Evolutionary conservation across 2,113 vertebrate species (phyloP), one percentile per base, ranked within the genome.

Genomic region (Gymnobelideus leadbeateri): DNA sequence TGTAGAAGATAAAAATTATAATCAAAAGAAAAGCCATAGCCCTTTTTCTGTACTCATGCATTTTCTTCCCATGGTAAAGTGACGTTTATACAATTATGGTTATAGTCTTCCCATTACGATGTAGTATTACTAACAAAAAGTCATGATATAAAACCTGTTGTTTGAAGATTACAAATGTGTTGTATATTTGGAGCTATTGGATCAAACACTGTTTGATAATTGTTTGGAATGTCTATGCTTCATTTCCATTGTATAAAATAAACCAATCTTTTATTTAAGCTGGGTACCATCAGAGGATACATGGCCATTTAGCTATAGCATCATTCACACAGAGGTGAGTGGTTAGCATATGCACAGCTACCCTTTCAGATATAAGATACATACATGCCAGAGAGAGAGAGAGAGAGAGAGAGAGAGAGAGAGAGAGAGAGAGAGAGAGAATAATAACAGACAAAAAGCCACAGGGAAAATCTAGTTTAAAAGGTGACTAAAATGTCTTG

Each of bases 81-180:
- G 68, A 14, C 91, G 14, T 53, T 94, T 95, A 46, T 50, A 61
- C 12, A 96, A 90, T 94, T 94, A 94, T 90, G 37, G 16, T 92
- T 92, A 68, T 92, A 0, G 24, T 10, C 19, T 95, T 94, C 6
- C 9, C 90, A 94, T 53, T 46, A 37, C 68, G 37, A 84, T 91
- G 6, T 43, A 93, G 24, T 28, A 28, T 92, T 68, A 84, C 94
- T 95, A 94, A 90, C 77, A 95, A 96, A 96, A 95, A 96, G 96
- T 16, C 47, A 84, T 37, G 21, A 47, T 92, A 96, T 94, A 95
- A 53, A 84, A 0, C 92, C 84, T 96, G 95, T 94, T 96, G 92
- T 53, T 93, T 96, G 84, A 92, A 3, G 31, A 94, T 1, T 91
- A 61, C 92, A 95, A 93, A 68, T 92, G 46, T 91, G 52, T 84